These are phyloP conservation scores for Lordiphosa fenestrarum DNA, from an alignment of 2,888 invertebrate genomes.

Conservation along the genomic window DNA sequence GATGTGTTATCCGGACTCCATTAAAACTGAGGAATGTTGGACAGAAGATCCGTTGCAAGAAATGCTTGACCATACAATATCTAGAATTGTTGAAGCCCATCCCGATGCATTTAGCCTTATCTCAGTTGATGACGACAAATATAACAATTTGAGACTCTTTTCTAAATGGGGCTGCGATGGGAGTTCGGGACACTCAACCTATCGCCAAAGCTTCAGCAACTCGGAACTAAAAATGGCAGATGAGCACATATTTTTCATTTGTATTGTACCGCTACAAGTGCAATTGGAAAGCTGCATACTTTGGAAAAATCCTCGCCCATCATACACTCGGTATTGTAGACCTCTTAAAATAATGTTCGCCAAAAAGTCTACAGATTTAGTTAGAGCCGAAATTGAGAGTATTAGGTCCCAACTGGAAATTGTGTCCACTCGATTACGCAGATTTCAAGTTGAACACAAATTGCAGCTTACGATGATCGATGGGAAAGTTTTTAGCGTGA, in stretches of 20 bases:
- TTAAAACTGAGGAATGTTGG: no score
- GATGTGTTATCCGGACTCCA: no score
- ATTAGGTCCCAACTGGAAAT: background rate
- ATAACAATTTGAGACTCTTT: no score
- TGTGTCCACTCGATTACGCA: background rate
- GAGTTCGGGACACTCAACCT: no score
- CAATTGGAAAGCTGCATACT: conserved; percentile 4
- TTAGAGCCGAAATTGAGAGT: background rate
- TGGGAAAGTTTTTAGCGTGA: background rate
- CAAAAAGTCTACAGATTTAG: conserved; percentile 3
- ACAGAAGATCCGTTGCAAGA: no score
- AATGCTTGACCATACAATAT: no score
- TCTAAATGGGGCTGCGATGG: no score
- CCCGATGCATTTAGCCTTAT: no score
- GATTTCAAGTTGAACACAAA: conserved; percentile 1
- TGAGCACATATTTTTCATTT: conserved; percentile 7
- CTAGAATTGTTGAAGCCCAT: no score
- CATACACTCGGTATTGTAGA: conserved; percentile 6
- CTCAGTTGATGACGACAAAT: no score
- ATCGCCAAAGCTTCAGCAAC: background rate
- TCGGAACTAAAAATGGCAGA: conserved; percentile 4
- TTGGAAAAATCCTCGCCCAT: conserved; percentile 4
- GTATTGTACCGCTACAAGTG: conserved; percentile 3
- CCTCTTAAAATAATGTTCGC: conserved; percentile 4
- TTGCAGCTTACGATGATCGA: conserved; percentile 3